These are phyloP conservation scores for Furcula furcula DNA, from an alignment of 2,888 invertebrate genomes.

Conservation along the genomic window DNA sequence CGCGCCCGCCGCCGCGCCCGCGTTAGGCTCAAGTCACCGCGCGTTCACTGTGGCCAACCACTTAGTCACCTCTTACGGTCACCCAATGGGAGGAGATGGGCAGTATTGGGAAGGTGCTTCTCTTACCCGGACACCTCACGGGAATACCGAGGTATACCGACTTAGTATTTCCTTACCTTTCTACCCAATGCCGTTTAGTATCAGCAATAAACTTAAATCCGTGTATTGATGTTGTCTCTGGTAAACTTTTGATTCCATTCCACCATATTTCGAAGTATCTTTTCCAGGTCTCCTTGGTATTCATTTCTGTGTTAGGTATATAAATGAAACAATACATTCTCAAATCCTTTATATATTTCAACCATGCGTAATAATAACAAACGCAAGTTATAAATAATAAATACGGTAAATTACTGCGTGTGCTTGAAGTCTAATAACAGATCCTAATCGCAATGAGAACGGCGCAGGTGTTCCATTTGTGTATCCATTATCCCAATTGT, in stretches of 20 bases:
- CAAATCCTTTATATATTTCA: conserved; percentile 19
- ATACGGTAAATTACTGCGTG: conserved; percentile 9
- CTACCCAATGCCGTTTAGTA: conserved; percentile 83
- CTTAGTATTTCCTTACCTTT: no score
- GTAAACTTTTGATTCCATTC: conserved; percentile 69
- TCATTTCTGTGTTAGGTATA: conserved; percentile 30
- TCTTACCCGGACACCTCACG: no score
- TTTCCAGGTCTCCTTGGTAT: conserved; percentile 39
- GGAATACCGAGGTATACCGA: no score
- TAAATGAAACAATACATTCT: conserved; percentile 10
- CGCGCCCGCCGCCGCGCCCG: no score
- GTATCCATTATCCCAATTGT: conserved; percentile 19
- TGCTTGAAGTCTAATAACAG: conserved; percentile 26
- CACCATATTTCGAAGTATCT: conserved; percentile 70
- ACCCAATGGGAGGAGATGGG: no score
- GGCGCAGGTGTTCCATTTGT: conserved; percentile 39
- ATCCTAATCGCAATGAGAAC: conserved; percentile 46
- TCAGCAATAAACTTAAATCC: conserved; percentile 85
- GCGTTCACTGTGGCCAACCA: no score
- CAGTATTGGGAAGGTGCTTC: no score
- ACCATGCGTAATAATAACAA: conserved; percentile 23
- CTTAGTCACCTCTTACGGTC: no score
- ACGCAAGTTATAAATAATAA: conserved; percentile 23
- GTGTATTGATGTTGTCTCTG: conserved; percentile 82
- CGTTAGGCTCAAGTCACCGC: no score